phyloP scores from a whole-genome alignment of 1,140 invertebrate genomes.

The Zaprionus ornatus region DNA sequence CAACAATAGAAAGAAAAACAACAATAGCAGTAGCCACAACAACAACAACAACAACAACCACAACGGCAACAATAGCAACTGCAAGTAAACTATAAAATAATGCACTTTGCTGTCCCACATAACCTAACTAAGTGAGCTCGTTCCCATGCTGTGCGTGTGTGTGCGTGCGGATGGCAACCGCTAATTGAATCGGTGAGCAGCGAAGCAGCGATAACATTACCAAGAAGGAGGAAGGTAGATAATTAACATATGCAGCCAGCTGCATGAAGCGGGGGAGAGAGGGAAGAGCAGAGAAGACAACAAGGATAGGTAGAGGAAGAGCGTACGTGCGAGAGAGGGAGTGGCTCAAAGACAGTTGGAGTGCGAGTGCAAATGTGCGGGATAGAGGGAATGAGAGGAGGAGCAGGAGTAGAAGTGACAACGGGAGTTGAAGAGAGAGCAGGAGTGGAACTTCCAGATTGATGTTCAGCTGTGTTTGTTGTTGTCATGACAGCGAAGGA shows the following conservation, averaged over 20 bases:
- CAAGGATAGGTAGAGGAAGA: not conserved
- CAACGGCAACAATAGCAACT: constrained; percentile 20
- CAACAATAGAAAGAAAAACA: constrained; percentile 35
- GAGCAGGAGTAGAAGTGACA: not conserved
- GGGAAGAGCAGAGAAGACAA: not conserved
- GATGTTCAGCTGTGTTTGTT: constrained; percentile 35
- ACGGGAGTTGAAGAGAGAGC: not conserved
- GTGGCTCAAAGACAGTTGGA: not conserved
- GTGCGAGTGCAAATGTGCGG: not conserved
- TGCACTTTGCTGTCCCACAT: constrained; percentile 69
- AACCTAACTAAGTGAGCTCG: constrained; percentile 19
- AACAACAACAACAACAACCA: constrained; percentile 28
- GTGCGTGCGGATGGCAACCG: constrained; percentile 59
- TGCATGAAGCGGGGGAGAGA: not conserved
- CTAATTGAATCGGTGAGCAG: constrained; percentile 76
- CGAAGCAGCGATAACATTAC: constrained; percentile 38
- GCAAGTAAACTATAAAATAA: constrained; percentile 49
- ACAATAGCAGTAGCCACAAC: constrained; percentile 26
- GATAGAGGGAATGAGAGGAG: not conserved
- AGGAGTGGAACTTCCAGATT: constrained; percentile 7
- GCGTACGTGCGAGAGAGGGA: not conserved
- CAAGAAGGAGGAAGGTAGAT: constrained; percentile 49
- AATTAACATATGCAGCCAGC: constrained; percentile 70
- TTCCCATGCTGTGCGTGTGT: not conserved
- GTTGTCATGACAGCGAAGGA: constrained; percentile 33